phyloP scores from a whole-genome alignment of 2,113 vertebrate genomes.

The Lasiurus cinereus region DNA sequence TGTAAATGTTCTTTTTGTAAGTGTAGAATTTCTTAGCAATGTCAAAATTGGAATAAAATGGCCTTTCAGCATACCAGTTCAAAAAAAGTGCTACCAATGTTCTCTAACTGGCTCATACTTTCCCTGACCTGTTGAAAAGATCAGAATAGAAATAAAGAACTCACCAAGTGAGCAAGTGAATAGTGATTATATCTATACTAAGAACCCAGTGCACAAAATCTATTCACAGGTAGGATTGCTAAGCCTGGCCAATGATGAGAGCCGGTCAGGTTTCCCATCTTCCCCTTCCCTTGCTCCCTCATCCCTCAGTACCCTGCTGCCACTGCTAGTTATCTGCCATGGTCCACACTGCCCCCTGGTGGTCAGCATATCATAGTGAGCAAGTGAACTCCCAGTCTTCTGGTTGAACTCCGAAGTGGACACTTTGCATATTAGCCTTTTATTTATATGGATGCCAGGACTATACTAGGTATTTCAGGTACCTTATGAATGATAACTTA shows the following conservation, averaged over 20 bases:
- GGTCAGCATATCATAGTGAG: no score
- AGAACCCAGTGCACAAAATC: no score
- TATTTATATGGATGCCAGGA: neutral
- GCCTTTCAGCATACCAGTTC: neutral
- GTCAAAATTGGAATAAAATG: constrained; percentile 3
- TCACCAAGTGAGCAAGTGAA: neutral
- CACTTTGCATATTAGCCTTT: no score
- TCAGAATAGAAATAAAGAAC: neutral
- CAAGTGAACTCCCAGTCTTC: no score
- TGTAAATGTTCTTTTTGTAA: constrained; percentile 57
- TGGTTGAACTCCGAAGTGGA: no score
- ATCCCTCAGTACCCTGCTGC: no score
- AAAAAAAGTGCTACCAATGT: neutral
- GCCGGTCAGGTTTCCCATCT: no score
- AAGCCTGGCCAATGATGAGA: no score
- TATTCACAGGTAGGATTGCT: no score
- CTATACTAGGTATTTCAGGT: neutral
- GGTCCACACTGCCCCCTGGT: no score
- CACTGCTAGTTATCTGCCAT: no score
- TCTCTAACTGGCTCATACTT: neutral
- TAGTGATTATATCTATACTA: neutral
- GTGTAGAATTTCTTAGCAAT: constrained; percentile 53
- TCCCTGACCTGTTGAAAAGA: constrained; percentile 26
- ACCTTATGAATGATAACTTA: neutral
- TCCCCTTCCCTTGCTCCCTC: no score